phyloP scores from a whole-genome alignment of 2,113 vertebrate genomes.

The Phoxinus phoxinus region DNA sequence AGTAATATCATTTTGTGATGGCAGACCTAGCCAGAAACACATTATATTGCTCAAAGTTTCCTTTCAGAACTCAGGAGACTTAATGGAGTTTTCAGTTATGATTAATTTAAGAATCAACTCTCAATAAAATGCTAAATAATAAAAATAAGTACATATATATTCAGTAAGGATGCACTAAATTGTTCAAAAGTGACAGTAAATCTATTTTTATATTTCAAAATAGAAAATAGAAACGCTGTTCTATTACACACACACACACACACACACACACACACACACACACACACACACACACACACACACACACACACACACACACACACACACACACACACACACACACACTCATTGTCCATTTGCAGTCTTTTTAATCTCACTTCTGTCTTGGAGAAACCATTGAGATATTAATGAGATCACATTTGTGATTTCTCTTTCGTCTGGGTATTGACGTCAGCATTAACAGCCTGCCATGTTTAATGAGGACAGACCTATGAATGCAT shows the following conservation, averaged over 20 bases:
- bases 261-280: no score
- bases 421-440: constrained; percentile 1
- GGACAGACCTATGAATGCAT: constrained; percentile 76
- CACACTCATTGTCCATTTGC: not conserved
- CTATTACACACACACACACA: no score
- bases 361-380: not conserved
- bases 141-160: not conserved
- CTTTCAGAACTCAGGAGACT: not conserved
- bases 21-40: not conserved
- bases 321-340: no score
- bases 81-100: not conserved
- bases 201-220: not conserved
- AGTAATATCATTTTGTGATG: constrained; percentile 28
- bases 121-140: no score
- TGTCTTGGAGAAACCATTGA: constrained; percentile 17
- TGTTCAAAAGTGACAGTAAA: not conserved
- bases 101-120: not conserved
- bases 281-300: no score
- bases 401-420: constrained; percentile 26
- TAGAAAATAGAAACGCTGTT: no score
- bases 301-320: no score
- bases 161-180: not conserved
- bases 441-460: constrained; percentile 64
- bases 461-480: constrained; percentile 71
- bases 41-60: not conserved